Base-by-base conservation (phyloP, 2,888 invertebrate species). In the Operophtera brumata region DNA sequence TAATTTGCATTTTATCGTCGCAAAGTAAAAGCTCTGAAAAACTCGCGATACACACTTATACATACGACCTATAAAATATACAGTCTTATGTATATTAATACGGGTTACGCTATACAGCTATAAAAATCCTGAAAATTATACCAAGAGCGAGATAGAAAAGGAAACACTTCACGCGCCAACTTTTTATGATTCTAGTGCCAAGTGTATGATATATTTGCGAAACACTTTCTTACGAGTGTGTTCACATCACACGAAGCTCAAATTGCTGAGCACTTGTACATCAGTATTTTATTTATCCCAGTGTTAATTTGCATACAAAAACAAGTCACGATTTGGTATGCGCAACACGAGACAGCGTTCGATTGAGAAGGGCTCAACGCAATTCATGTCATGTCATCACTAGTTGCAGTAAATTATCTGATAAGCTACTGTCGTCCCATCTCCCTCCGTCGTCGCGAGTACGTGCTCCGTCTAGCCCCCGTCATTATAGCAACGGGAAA, bases 391-490 rank as follows among this genome's bases (percentile, higher is more conserved):
- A 62, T 66, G 76, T 74, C 74, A 71, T 70, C 70, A 73, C 71
- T 73, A 74, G 69, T 74, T 79, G 76, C 76, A 82, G 73, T 77
- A 83, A 83, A 86, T 86, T 86, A 86, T 86, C 82, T 82, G 86
- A 86, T 86, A 86, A 84, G 81, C 67, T 63, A 72, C 70, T 73
- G 68, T 70, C 72, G 77, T 75, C 73, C 64, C 62, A 67, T 60
- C 66, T 60, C 62, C 51, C 47, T 54, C 60, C 66, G 53, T 37
- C 43, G 44, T 10, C 47, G 40, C 4, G 20, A 20, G 20, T 28
- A 51, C 51, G 54, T 48, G 46, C 37, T 40, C 47, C 54, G 49
- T 71, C 71, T 73, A 71, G 69, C 61, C 70, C 53, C 62, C 66
- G 26, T 58, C 58, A 47, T 68, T 72, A 75, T 76, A 67, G 72